These are phyloP conservation scores for Mus pahari DNA, from an alignment of 2,113 vertebrate species.

Conservation along the genomic window DNA sequence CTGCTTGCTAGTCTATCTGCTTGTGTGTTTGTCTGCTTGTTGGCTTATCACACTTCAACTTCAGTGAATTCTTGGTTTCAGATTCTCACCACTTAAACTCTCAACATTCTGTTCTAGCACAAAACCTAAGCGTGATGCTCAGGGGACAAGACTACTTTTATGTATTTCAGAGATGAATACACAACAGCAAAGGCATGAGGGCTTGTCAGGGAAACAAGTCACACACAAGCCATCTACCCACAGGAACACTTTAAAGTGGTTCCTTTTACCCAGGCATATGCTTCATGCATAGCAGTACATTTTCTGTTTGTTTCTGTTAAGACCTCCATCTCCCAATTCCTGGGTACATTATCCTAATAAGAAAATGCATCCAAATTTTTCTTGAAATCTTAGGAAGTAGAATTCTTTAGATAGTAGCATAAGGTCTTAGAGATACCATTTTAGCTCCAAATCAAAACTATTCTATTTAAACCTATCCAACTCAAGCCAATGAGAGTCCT, in stretches of 20 bases:
- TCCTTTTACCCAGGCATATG: not conserved
- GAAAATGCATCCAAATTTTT: not conserved
- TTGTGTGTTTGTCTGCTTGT: not conserved
- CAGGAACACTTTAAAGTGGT: not conserved
- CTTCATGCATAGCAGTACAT: not conserved
- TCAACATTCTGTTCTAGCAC: not conserved
- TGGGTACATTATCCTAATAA: not conserved
- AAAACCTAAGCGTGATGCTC: not conserved
- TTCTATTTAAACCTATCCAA: not conserved
- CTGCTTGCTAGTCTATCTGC: not conserved
- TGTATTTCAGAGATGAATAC: not conserved
- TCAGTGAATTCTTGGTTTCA: not conserved
- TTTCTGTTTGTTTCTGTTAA: slow-evolving; percentile 31
- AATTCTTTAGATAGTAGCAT: not conserved
- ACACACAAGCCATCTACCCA: not conserved
- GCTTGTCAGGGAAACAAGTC: not conserved
- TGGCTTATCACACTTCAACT: not conserved
- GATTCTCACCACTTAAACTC: not conserved
- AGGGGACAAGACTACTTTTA: not conserved
- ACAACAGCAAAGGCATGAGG: not conserved
- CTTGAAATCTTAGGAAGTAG: not conserved
- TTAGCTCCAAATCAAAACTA: not conserved
- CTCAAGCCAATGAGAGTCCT: not conserved
- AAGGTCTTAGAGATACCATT: not conserved
- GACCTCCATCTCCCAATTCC: not conserved